A percentile compares a stretch with the other conserved stretches of the same genome.
Evolutionary conservation across 2,888 invertebrate species (phyloP).

Genomic region (Oxycera nigricornis): DNA sequence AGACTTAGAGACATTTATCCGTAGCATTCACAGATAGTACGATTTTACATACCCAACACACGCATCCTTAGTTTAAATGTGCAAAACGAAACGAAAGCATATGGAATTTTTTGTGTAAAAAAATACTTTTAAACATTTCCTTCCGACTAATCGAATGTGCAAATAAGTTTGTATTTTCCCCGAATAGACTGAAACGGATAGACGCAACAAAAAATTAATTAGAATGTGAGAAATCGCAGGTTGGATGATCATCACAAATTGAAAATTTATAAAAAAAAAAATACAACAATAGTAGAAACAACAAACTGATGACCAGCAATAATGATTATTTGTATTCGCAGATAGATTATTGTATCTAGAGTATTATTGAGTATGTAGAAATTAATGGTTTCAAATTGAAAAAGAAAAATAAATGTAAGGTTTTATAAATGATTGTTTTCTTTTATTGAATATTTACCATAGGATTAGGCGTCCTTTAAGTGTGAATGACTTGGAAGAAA

Average conservation of each 20-base stretch:
- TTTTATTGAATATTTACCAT: no score
- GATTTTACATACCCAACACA: constrained; percentile 12
- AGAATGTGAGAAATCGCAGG: not conserved
- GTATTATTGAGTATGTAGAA: constrained; percentile 37
- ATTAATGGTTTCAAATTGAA: constrained; percentile 35
- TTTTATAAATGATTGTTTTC: constrained; percentile 33
- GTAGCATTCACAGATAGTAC: not conserved
- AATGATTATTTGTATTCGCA: constrained; percentile 36
- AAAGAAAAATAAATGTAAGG: constrained; percentile 36
- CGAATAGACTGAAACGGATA: constrained; percentile 42
- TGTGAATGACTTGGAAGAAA: no score
- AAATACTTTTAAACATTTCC: no score
- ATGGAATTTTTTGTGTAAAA: not conserved
- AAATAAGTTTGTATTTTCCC: constrained; percentile 28
- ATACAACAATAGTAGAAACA: not conserved
- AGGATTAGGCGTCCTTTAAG: no score
- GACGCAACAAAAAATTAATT: no score
- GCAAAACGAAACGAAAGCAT: not conserved
- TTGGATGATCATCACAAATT: not conserved
- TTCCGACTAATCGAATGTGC: no score
- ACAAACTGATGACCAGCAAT: constrained; percentile 9
- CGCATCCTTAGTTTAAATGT: not conserved
- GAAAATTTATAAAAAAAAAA: not conserved
- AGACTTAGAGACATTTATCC: not conserved
- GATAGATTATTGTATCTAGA: constrained; percentile 34